Conservation (phyloP, 2,888 invertebrate genomes). For the Sphecodes monilicornis region DNA sequence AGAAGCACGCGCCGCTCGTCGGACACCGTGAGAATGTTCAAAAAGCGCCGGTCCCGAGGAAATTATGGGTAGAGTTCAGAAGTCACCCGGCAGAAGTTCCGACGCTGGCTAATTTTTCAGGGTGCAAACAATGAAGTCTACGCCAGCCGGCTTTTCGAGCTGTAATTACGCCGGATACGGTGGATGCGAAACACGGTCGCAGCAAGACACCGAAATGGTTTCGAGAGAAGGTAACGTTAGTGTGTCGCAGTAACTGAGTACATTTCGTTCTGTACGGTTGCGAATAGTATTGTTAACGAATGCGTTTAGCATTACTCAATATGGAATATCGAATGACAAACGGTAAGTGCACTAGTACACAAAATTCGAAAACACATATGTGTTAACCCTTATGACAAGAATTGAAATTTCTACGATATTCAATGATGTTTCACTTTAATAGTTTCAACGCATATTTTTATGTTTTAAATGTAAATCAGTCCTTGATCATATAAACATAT, state of each 20-base stretch:
- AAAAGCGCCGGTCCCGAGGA: not conserved
- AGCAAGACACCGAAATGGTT: conserved; percentile 1
- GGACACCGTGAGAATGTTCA: conserved; percentile 13
- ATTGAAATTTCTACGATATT: too few relatives aligned
- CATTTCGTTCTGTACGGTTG: not conserved
- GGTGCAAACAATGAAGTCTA: conserved; percentile 4
- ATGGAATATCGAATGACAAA: not conserved
- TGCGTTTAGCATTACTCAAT: not conserved
- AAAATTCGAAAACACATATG: too few relatives aligned
- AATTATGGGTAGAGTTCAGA: conserved; percentile 1
- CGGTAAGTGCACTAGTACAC: too few relatives aligned
- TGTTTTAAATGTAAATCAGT: too few relatives aligned
- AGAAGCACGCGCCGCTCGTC: not conserved
- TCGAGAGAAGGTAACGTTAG: not conserved
- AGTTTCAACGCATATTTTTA: too few relatives aligned
- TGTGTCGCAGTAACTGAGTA: not conserved
- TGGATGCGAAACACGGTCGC: not conserved
- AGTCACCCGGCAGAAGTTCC: not conserved
- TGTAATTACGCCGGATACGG: conserved; percentile 8
- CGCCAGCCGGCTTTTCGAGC: not conserved
- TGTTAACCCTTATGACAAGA: too few relatives aligned
- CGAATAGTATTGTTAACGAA: not conserved
- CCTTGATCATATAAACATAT: too few relatives aligned
- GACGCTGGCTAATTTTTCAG: conserved; percentile 15
- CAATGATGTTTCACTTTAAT: too few relatives aligned